Base-by-base conservation (phyloP, 2,113 vertebrate genomes). In the Loxodonta africana region DNA sequence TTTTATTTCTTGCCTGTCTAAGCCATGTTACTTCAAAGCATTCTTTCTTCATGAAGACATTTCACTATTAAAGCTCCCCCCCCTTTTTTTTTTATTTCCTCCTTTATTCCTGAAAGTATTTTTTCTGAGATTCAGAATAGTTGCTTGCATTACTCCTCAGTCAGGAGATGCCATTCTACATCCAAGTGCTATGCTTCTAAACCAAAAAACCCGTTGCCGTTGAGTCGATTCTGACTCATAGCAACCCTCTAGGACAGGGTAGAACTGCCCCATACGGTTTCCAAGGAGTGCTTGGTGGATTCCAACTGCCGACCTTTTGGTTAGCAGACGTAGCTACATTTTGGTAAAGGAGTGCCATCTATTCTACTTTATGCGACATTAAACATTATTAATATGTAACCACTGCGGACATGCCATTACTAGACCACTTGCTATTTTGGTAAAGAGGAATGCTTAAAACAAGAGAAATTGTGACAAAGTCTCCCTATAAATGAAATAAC, bases 21-120 rank as follows among this genome's bases (percentile, higher is more conserved):
- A 92, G 44, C 10, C 84, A 90, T 82, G 3, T 57, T 92, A 37
- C 91, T 93, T 90, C 17, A 83, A 91, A 89, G 10, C 17, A 82
- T 76, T 83, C 41, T 86, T 92, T 73, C 63, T 46, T 17, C 2
- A 17, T 51, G 5, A 77, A 65, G 26, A 86, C 3, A 20, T 89
- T 76, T 44, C 53, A n/a, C 15, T 77, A 77, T 26, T 74, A 51
- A 25, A 44, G 37, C 74, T 57, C 33, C 33, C 20, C 23, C 37
- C 37, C 37, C 37, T 37, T 37, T 37, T 37, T 37, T 37, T 37
- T 37, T 37, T 37, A 37, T 37, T 37, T 57, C 53, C 67, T 37
- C 12, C 20, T 37, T 26, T 30, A 51, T 51, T 33, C 21, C n/a
- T 73, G 67, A 25, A 85, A 85, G 46, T 48, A 8, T 41, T 21